These are phyloP conservation scores for Parasteatoda lunata DNA, from an alignment of 2,888 invertebrate species.

Conservation along the genomic window DNA sequence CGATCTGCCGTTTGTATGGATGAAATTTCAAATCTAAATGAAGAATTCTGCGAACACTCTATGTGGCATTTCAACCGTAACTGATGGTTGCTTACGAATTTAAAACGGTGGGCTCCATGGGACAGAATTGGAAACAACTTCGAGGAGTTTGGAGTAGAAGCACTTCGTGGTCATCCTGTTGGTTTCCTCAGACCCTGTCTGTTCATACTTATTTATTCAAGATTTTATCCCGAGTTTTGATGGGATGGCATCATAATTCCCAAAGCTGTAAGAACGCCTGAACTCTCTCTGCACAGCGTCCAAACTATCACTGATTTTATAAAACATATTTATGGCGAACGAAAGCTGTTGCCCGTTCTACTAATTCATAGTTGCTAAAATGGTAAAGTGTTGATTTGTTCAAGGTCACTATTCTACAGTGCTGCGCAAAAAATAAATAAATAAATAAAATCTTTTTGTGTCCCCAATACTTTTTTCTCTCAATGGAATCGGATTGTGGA, in stretches of 20 bases:
- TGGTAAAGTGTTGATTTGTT: neutral
- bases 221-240: neutral
- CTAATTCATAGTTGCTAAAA: neutral
- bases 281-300: neutral
- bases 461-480: too few relatives aligned
- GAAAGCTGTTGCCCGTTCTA: neutral
- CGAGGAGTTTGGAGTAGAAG: neutral
- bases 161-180: neutral
- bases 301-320: neutral
- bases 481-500: too few relatives aligned
- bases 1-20: constrained; percentile 13
- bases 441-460: too few relatives aligned
- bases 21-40: constrained; percentile 31
- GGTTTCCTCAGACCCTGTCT: neutral
- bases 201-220: constrained; percentile 12
- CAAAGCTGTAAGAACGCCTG: neutral
- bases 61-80: neutral
- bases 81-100: constrained; percentile 11
- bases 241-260: neutral
- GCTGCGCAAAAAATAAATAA: too few relatives aligned
- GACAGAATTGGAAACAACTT: neutral
- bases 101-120: neutral
- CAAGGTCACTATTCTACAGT: too few relatives aligned
- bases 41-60: constrained; percentile 15
- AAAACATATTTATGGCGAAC: neutral